These are phyloP conservation scores for Helicoverpa assulta DNA, from an alignment of 2,888 invertebrate species.

Conservation along the genomic window DNA sequence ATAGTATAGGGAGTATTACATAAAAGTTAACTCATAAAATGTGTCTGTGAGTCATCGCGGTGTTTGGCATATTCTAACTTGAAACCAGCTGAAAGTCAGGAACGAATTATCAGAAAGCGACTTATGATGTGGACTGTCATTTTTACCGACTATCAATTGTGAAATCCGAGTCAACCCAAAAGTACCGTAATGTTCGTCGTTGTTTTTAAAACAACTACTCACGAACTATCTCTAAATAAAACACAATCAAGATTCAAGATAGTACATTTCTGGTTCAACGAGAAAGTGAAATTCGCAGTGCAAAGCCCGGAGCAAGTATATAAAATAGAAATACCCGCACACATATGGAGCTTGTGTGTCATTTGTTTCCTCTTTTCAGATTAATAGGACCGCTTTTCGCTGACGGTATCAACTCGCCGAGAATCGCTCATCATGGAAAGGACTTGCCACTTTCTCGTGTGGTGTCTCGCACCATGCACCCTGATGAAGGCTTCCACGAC, in stretches of 20 bases:
- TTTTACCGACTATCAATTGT: not conserved
- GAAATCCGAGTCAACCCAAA: not conserved
- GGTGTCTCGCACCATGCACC: slow-evolving; percentile 97
- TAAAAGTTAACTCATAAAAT: not conserved
- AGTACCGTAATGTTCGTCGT: not conserved
- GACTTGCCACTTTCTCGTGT: slow-evolving; percentile 95
- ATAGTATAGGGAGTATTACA: not conserved
- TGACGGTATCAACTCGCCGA: slow-evolving; percentile 96
- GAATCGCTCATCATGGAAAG: slow-evolving; percentile 94
- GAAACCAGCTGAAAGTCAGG: not conserved
- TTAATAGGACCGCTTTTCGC: slow-evolving; percentile 95
- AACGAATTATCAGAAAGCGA: not conserved
- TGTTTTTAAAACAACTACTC: slow-evolving; percentile 3
- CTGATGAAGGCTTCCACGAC: slow-evolving; percentile 97
- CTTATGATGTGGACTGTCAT: not conserved
- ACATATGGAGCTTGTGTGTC: slow-evolving; percentile 31
- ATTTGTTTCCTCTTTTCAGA: slow-evolving; percentile 77
- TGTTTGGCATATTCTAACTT: not conserved
- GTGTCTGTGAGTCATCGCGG: not conserved
- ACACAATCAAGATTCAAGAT: slow-evolving; percentile 41
- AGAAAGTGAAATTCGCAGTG: slow-evolving; percentile 49
- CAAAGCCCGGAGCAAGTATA: slow-evolving; percentile 41
- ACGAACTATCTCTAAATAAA: slow-evolving; percentile 24
- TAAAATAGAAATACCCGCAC: slow-evolving; percentile 36
- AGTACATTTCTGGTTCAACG: slow-evolving; percentile 31